These are phyloP conservation scores for Germaria angustata DNA, from an alignment of 2,888 invertebrate species.

Conservation along the genomic window DNA sequence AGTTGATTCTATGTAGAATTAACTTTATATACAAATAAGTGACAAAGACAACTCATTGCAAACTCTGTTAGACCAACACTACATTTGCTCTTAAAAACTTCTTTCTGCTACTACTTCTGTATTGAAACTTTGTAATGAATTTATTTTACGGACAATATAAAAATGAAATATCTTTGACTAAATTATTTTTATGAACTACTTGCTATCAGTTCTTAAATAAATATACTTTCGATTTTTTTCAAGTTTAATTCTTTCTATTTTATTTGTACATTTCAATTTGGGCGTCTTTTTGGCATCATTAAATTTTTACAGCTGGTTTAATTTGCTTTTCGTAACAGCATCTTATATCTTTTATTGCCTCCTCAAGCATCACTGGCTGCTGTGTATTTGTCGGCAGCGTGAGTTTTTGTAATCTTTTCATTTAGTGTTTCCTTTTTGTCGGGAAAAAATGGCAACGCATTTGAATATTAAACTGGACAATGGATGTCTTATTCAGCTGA, in stretches of 20 bases:
- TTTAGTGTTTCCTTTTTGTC: background rate
- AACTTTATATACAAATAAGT: too few species aligned
- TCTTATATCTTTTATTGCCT: constrained; percentile 24
- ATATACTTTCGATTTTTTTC: background rate
- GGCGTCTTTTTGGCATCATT: constrained; percentile 37
- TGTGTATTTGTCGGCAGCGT: background rate
- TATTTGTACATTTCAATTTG: background rate
- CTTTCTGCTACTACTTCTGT: too few species aligned
- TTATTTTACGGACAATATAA: background rate
- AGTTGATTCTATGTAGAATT: too few species aligned
- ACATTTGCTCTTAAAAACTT: too few species aligned
- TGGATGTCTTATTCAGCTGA: background rate
- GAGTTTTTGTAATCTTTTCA: constrained; percentile 3
- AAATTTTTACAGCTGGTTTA: constrained; percentile 50
- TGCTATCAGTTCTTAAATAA: background rate
- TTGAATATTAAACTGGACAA: constrained; percentile 26
- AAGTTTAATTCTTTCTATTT: background rate
- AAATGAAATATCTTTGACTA: background rate
- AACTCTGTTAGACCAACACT: too few species aligned
- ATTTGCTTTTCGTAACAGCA: constrained; percentile 25
- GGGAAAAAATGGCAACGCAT: constrained; percentile 5
- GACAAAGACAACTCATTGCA: too few species aligned
- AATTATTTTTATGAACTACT: background rate
- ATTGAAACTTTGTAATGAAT: background rate
- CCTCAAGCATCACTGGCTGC: background rate